Base-by-base conservation (phyloP, 2,797 vertebrate species). In the Crocidura indochinensis region DNA sequence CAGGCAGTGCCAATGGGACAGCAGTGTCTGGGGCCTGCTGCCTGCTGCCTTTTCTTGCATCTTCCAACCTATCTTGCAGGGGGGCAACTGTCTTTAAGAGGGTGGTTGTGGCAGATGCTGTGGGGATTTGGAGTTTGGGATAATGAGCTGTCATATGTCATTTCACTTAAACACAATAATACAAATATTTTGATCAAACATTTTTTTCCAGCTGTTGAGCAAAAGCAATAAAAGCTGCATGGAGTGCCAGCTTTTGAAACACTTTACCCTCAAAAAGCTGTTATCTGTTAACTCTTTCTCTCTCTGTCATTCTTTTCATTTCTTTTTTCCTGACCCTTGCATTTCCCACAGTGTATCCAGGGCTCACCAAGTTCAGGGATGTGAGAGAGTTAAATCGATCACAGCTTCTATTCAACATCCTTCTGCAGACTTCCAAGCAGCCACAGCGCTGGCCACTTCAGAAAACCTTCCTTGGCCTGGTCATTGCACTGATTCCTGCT, bases 141-240 rank as follows among this genome's bases (percentile, higher is more conserved):
- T 96, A 94, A 85, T 68, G 88, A 96, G 84, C 90, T 84, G 91
- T 94, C 90, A 92, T 27, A 8, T 81, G 90, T 91, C 93, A 84
- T 96, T 97, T 93, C 92, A 90, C 86, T 97, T 94, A 92, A 93
- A 95, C 76, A 90, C 65, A 74, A 84, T 94, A 95, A 92, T 94
- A 72, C 47, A 85, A 82, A 51, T 95, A 92, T 96, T 98, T 96
- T 94, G 79, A 92, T 96, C 62, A 95, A 97, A 97, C 92, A 92
- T 92, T 95, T 95, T 95, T 95, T 65, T 88, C 62, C 92, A 94
- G 92, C 93, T 95, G 94, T 90, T 94, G 95, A 80, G 90, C 22
- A 51, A 94, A 95, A 93, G 92, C 67, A 87, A 67, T 88, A 89
- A 95, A 95, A 91, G 22, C 49, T 94, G 88, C 76, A 38, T 93